phyloP scores from a whole-genome alignment of 37 sponge, comb jelly and placozoan species.

The Hormiphora californensis region DNA sequence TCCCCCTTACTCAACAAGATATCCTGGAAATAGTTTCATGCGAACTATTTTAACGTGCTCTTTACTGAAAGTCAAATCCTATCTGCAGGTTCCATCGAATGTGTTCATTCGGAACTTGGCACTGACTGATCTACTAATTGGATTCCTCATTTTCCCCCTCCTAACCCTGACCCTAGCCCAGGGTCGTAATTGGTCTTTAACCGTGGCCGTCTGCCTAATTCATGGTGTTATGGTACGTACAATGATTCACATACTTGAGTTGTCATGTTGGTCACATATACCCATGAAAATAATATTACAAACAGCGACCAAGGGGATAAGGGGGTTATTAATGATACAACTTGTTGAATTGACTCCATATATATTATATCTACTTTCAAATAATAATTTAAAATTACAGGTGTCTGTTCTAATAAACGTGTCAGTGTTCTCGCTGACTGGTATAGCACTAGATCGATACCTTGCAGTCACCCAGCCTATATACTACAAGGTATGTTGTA shows the following conservation, averaged over 20 bases:
- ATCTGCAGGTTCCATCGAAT: constrained; percentile 12
- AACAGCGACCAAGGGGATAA: too few species aligned
- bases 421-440: constrained; percentile 2
- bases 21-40: neutral
- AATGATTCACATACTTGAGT: too few species aligned
- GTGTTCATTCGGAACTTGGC: constrained; percentile 22
- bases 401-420: constrained; percentile 27
- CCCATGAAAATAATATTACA: too few species aligned
- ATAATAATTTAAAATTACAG: neutral
- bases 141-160: neutral
- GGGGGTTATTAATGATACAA: too few species aligned
- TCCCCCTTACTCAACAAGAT: too few species aligned
- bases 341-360: neutral
- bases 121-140: neutral
- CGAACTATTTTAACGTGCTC: too few species aligned
- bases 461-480: constrained; percentile 17
- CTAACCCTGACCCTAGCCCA: neutral
- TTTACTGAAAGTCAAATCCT: too few species aligned
- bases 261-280: too few species aligned
- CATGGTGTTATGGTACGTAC: neutral
- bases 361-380: neutral
- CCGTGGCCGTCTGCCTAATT: neutral
- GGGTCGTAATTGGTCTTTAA: neutral
- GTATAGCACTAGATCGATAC: neutral
- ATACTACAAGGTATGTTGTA: constrained; percentile 30